Percentiles rank a stretch among this genome's conserved stretches.
Evolutionary conservation across 2,888 invertebrate genomes (phyloP).

Genomic region (Polydrusus cervinus): DNA sequence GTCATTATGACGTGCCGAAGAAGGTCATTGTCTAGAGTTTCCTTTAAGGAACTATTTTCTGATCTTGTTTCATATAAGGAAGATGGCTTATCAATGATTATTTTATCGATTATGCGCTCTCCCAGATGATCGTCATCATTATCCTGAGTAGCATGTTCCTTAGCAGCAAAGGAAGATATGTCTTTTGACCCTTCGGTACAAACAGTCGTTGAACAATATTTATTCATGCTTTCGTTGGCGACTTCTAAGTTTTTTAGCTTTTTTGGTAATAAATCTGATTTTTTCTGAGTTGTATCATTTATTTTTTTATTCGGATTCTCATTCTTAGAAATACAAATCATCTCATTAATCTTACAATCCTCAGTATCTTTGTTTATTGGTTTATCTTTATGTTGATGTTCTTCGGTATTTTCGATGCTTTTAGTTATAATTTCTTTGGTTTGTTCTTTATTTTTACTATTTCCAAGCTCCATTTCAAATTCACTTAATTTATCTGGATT

Average conservation of each 20-base stretch:
- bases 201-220: too few relatives aligned
- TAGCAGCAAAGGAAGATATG: too few relatives aligned
- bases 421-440: not conserved
- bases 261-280: too few relatives aligned
- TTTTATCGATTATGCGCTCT: not conserved
- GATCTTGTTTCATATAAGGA: not conserved
- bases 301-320: not conserved
- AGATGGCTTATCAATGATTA: not conserved
- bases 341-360: not conserved
- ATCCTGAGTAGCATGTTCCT: too few relatives aligned
- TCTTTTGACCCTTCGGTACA: too few relatives aligned
- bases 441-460: too few relatives aligned
- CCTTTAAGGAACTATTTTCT: not conserved
- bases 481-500: not conserved
- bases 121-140: not conserved
- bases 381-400: not conserved
- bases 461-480: not conserved
- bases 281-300: too few relatives aligned
- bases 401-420: not conserved
- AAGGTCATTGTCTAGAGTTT: not conserved
- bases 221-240: too few relatives aligned
- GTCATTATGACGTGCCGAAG: conserved; percentile 42
- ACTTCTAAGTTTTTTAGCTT: too few relatives aligned
- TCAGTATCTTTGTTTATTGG: not conserved
- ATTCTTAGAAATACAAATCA: not conserved